phyloP scores from a whole-genome alignment of 2,888 invertebrate genomes.

The Acrocyrtus sp. region DNA sequence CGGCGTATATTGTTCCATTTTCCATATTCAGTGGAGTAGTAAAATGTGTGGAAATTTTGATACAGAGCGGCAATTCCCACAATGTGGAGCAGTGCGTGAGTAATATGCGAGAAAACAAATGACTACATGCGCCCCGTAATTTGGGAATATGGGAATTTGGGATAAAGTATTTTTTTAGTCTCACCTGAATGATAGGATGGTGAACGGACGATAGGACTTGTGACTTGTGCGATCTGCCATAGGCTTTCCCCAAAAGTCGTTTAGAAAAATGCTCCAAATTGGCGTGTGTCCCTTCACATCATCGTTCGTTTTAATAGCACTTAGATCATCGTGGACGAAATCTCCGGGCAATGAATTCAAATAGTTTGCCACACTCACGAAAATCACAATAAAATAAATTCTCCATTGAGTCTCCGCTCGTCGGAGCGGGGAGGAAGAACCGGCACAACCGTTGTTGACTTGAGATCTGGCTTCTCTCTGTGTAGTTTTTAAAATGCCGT shows the following conservation, averaged over 20 bases:
- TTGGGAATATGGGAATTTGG: background rate
- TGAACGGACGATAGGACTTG: constrained; percentile 87
- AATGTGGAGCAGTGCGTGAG: background rate
- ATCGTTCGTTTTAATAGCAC: constrained; percentile 78
- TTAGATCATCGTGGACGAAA: constrained; percentile 90
- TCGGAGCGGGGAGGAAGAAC: background rate
- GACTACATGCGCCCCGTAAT: background rate
- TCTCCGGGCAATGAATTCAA: constrained; percentile 80
- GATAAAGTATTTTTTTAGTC: constrained; percentile 64
- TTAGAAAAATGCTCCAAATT: constrained; percentile 74
- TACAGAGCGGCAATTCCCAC: constrained; percentile 34
- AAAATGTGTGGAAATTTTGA: constrained; percentile 33
- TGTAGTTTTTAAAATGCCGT: constrained; percentile 47
- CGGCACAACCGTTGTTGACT: background rate
- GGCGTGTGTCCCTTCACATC: constrained; percentile 80
- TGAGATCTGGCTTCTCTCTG: constrained; percentile 36
- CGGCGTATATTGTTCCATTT: background rate
- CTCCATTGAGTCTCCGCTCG: constrained; percentile 63
- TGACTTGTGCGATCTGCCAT: constrained; percentile 85
- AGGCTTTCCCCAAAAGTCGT: constrained; percentile 92
- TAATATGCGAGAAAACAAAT: constrained; percentile 32
- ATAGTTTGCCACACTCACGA: constrained; percentile 77
- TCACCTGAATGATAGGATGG: constrained; percentile 86
- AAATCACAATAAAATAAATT: constrained; percentile 72
- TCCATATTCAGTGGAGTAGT: background rate